A percentile compares a stretch with the other conserved stretches of the same genome.
phyloP scores from a whole-genome alignment of 2,888 invertebrate genomes.

The Cynaeus angustus region DNA sequence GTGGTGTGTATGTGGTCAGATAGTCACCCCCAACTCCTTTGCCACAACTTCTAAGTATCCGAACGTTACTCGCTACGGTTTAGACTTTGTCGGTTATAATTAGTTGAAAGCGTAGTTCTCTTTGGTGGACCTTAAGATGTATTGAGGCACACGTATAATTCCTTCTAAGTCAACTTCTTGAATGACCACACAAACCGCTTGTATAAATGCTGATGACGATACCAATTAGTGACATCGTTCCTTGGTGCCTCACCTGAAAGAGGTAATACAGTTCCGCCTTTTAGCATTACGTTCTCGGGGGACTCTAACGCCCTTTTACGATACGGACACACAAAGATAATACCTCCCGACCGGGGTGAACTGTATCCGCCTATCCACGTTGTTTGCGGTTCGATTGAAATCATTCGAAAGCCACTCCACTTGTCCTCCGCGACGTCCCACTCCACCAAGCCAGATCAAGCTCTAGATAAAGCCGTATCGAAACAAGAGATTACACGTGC shows the following conservation, averaged over 20 bases:
- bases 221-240: conserved; percentile 60
- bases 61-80: conserved; percentile 60
- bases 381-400: conserved; percentile 70
- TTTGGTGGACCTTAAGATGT: conserved; percentile 67
- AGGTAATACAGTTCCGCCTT: conserved; percentile 58
- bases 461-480: conserved; percentile 66
- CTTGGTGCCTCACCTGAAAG: conserved; percentile 56
- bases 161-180: conserved; percentile 67
- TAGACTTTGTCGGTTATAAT: conserved; percentile 68
- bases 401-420: conserved; percentile 68
- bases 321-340: conserved; percentile 64
- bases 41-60: conserved; percentile 67
- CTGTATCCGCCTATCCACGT: conserved; percentile 56
- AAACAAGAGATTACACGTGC: conserved; percentile 68
- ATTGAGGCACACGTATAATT: conserved; percentile 67
- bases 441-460: conserved; percentile 60
- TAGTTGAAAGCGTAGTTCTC: conserved; percentile 68
- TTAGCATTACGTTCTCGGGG: conserved; percentile 59
- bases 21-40: conserved; percentile 62
- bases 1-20: conserved; percentile 68
- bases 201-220: conserved; percentile 51
- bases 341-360: conserved; percentile 59
- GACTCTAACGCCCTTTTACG: conserved; percentile 45
- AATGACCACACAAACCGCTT: conserved; percentile 63
- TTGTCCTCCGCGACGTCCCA: conserved; percentile 65